phyloP scores from a whole-genome alignment of 2,888 invertebrate species.

The Brenthis hecate region DNA sequence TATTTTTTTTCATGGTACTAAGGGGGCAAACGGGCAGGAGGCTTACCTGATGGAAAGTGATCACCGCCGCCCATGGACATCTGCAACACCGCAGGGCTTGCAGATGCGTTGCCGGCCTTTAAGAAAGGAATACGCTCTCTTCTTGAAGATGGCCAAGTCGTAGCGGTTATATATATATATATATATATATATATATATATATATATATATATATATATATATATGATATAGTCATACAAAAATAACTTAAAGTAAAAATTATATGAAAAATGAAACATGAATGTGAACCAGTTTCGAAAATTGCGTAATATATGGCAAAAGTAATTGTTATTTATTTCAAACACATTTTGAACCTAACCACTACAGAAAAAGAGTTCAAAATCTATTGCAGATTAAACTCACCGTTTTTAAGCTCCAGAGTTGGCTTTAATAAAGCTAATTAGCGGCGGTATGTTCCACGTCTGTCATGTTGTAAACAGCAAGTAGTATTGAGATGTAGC shows the following conservation, averaged over 20 bases:
- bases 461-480: conserved; percentile 16
- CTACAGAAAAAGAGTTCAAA: not conserved
- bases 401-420: conserved; percentile 10
- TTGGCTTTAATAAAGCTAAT: conserved; percentile 27
- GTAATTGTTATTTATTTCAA: conserved; percentile 6
- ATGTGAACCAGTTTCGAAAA: conserved; percentile 9
- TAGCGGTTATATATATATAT: no score
- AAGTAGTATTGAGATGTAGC: conserved; percentile 8
- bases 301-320: conserved; percentile 21
- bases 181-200: no score
- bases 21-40: no score
- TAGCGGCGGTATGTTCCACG: conserved; percentile 19
- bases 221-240: no score
- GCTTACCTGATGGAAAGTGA: no score
- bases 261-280: not conserved
- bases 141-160: no score
- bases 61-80: no score
- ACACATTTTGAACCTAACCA: not conserved
- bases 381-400: not conserved
- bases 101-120: no score
- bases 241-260: conserved; percentile 7
- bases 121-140: no score
- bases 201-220: no score
- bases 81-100: no score
- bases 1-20: no score